Conservation (phyloP, 2,888 invertebrate genomes). For the Meiosimyza decipiens region DNA sequence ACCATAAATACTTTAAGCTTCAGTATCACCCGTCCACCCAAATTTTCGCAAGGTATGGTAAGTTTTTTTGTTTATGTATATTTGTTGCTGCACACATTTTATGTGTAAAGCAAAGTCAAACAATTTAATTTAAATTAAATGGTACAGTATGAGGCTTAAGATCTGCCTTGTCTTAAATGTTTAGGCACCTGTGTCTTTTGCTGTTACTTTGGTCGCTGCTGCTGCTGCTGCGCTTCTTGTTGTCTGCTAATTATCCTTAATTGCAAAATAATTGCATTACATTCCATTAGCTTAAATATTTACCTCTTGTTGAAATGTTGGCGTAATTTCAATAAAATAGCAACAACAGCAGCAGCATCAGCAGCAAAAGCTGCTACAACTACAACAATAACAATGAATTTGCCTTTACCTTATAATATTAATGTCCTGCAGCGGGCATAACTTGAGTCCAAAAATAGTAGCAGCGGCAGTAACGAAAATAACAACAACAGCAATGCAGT, state of each 20-base stretch:
- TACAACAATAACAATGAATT: background rate
- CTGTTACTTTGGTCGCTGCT: background rate
- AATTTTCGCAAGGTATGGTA: no score
- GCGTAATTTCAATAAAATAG: background rate
- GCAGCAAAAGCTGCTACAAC: background rate
- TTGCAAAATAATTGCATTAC: slow-evolving; percentile 30
- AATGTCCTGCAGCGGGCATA: slow-evolving; percentile 17
- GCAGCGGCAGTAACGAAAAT: slow-evolving; percentile 6
- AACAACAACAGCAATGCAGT: no score
- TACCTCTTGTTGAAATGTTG: slow-evolving; percentile 1
- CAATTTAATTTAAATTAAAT: no score
- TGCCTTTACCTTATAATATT: slow-evolving; percentile 15
- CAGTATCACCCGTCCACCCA: no score
- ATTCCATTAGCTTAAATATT: slow-evolving; percentile 22
- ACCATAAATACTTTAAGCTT: no score
- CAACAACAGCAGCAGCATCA: background rate
- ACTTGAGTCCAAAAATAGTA: background rate
- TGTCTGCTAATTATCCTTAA: slow-evolving; percentile 19
- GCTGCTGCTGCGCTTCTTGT: no score
- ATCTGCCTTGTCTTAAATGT: background rate
- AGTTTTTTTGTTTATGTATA: no score
- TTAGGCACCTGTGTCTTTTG: background rate
- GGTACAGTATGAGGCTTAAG: no score
- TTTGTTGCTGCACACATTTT: no score
- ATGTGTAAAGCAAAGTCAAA: no score